Conservation (phyloP, 2,888 invertebrate genomes). For the Perizoma affinitatum region DNA sequence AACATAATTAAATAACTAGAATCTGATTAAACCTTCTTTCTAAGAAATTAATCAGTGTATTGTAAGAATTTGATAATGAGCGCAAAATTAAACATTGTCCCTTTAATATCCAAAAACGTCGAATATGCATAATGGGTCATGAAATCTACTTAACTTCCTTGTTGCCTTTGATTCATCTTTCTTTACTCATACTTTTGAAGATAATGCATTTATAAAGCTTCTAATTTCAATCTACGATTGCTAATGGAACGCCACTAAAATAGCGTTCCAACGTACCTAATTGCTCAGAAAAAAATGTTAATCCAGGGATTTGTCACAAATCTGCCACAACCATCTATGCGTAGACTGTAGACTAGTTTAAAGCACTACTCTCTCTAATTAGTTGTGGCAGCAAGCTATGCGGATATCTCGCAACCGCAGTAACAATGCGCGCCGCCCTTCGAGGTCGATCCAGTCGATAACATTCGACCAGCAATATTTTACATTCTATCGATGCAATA, state of each 20-base stretch:
- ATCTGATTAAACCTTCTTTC: too few relatives aligned
- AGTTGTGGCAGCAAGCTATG: slow-evolving; percentile 62
- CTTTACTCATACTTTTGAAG: too few relatives aligned
- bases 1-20: too few relatives aligned
- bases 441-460: slow-evolving; percentile 62
- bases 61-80: too few relatives aligned
- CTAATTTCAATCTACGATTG: not conserved
- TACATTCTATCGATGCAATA: not conserved
- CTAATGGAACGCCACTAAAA: too few relatives aligned
- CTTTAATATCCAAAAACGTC: too few relatives aligned
- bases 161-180: too few relatives aligned
- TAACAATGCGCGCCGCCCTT: slow-evolving; percentile 60
- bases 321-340: slow-evolving; percentile 17
- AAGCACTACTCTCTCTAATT: slow-evolving; percentile 45
- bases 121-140: too few relatives aligned
- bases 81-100: too few relatives aligned
- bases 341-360: slow-evolving; percentile 17
- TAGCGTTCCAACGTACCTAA: not conserved
- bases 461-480: slow-evolving; percentile 5
- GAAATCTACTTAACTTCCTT: too few relatives aligned
- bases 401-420: slow-evolving; percentile 72
- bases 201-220: too few relatives aligned
- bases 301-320: slow-evolving; percentile 11
- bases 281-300: not conserved
- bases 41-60: too few relatives aligned